phyloP scores from a whole-genome alignment of 2,888 invertebrate genomes.

The Agonopterix alstromeriana region DNA sequence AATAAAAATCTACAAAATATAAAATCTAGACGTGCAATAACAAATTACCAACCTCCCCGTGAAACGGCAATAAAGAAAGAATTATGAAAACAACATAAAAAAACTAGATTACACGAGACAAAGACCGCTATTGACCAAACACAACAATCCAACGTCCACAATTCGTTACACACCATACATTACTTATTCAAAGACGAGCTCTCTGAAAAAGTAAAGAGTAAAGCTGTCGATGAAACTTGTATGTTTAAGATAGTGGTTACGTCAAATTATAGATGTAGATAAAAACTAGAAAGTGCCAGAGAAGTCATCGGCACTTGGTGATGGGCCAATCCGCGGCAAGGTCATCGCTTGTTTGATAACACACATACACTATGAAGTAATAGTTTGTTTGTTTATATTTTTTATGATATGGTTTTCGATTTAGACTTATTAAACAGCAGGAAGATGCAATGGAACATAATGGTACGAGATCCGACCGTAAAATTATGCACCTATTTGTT shows the following conservation, averaged over 20 bases:
- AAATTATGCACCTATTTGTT: too few relatives aligned
- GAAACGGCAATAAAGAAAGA: slow-evolving; percentile 22
- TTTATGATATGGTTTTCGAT: background rate
- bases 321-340: slow-evolving; percentile 67
- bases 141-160: background rate
- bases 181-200: background rate
- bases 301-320: slow-evolving; percentile 68
- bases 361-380: slow-evolving; percentile 56
- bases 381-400: slow-evolving; percentile 57
- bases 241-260: slow-evolving; percentile 7
- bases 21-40: slow-evolving; percentile 2
- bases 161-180: background rate
- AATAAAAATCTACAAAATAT: too few relatives aligned
- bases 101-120: slow-evolving; percentile 25
- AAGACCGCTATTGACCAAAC: slow-evolving; percentile 20
- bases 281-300: slow-evolving; percentile 61
- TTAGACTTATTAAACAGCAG: too few relatives aligned
- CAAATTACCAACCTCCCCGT: slow-evolving; percentile 14
- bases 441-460: too few relatives aligned
- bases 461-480: too few relatives aligned
- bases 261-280: slow-evolving; percentile 24
- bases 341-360: slow-evolving; percentile 65
- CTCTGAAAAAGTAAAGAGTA: slow-evolving; percentile 6
- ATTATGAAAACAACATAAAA: slow-evolving; percentile 30
- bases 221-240: slow-evolving; percentile 27